A percentile compares a stretch with the other conserved stretches of the same genome.
These are phyloP conservation scores for Cuculus canorus DNA, from an alignment of 2,797 vertebrate species.

Conservation along the genomic window DNA sequence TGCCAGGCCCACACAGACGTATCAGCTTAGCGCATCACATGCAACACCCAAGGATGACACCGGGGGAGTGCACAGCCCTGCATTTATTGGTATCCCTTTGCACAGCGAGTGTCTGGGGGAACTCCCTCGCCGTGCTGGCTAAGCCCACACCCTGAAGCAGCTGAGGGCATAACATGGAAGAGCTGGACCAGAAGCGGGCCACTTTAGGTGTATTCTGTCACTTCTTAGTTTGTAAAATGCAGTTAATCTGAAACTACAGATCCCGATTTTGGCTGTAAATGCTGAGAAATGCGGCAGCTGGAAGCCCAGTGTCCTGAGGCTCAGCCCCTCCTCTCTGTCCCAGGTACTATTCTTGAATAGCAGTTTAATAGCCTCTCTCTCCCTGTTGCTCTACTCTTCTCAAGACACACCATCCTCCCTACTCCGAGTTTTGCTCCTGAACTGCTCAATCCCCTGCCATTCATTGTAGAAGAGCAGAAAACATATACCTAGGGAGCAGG, in stretches of 20 bases:
- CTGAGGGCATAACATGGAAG: background rate
- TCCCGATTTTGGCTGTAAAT: conserved; percentile 8
- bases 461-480: background rate
- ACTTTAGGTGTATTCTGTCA: background rate
- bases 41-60: background rate
- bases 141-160: background rate
- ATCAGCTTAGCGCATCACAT: background rate
- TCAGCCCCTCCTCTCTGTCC: background rate
- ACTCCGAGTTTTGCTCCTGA: background rate
- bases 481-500: conserved; percentile 14
- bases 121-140: background rate
- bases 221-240: background rate
- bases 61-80: background rate
- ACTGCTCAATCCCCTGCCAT: background rate
- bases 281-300: background rate
- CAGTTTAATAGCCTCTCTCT: conserved; percentile 10
- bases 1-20: background rate
- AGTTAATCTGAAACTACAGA: conserved; percentile 24
- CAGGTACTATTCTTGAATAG: background rate
- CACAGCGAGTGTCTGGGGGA: rapidly evolving
- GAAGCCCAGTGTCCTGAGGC: background rate
- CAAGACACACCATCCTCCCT: background rate
- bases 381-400: background rate
- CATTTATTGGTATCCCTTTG: background rate
- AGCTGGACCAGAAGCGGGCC: background rate